Base-by-base conservation (phyloP, 2,113 vertebrate genomes). In the Gymnocephalus cernua region DNA sequence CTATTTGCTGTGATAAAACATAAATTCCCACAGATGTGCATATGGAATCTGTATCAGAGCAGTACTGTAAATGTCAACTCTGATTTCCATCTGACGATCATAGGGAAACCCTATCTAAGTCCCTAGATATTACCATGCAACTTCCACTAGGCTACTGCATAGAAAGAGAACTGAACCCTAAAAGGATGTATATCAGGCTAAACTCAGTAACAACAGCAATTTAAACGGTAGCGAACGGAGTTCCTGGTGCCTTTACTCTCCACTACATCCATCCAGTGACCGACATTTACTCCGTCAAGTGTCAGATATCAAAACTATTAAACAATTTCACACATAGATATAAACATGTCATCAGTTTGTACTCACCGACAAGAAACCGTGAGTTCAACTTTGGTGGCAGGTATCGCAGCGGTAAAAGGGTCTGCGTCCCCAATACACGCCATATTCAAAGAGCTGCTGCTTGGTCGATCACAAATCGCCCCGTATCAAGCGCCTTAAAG, bases 311-410 rank as follows among this genome's bases (percentile, higher is more conserved):
- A 10, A 2, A 3, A 56, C 19, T 5, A 12, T 2, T 9, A 1
- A 50, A 50, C 12, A 12, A 9, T 69, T 8, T n/a, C 8, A n/a
- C 53, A 44, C 23, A 38, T 11, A 41, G 10, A 41, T 0, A 8
- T 2, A 16, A 25, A 14, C 27, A 16, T 1, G 14, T 9, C 21
- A 18, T n/a, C 13, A 48, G 9, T 32, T 14, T 2, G 0, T 48
- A 87, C 96, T 97, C 95, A 99, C 98, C 98, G 96, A 94, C 98
- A 99, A 32, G 97, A 98, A 44, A 99, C 96, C 6, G 96, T 97
- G 78, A 99, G 94, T 91, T 99, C 98, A 95, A 99, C 98, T 93
- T 96, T 97, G 79, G 98, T 99, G 88, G 98, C 98, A 15, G 98
- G 98, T 89, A 98, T 96, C 88, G 95, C 96, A 23, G 96, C 96